These are phyloP conservation scores for Zootermopsis nevadensis DNA, from an alignment of 2,888 invertebrate species.

Conservation along the genomic window DNA sequence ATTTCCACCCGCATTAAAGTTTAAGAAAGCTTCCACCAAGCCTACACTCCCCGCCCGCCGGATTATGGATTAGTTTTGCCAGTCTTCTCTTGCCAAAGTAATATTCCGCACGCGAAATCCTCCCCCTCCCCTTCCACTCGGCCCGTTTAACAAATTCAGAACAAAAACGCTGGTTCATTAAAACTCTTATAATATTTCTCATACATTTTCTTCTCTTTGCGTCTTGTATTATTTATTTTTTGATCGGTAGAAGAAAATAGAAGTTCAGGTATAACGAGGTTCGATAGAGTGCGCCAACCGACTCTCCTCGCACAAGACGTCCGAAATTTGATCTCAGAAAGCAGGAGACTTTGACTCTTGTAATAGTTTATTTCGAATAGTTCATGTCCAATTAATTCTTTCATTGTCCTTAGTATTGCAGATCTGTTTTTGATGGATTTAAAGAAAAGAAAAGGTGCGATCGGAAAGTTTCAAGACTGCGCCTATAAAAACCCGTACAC, in stretches of 20 bases:
- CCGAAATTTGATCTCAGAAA: too few relatives aligned
- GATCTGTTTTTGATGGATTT: too few relatives aligned
- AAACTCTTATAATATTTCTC: slow-evolving; percentile 41
- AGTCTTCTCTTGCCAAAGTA: slow-evolving; percentile 48
- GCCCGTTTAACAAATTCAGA: slow-evolving; percentile 45
- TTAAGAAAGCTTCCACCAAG: slow-evolving; percentile 52
- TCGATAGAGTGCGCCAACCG: background rate
- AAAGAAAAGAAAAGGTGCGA: too few relatives aligned
- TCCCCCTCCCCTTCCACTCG: too few relatives aligned
- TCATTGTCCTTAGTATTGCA: too few relatives aligned
- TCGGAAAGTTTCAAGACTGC: too few relatives aligned
- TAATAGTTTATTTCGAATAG: too few relatives aligned
- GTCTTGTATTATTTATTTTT: background rate
- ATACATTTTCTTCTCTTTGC: background rate
- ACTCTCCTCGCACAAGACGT: background rate
- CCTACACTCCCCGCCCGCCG: slow-evolving; percentile 31
- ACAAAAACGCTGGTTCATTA: slow-evolving; percentile 44
- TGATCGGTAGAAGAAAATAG: background rate
- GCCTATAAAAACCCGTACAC: too few relatives aligned
- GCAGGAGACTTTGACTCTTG: too few relatives aligned
- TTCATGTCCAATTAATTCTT: too few relatives aligned
- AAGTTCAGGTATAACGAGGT: background rate
- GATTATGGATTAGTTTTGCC: slow-evolving; percentile 53
- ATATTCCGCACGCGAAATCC: slow-evolving; percentile 44
- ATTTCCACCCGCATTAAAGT: slow-evolving; percentile 55